A percentile compares a stretch with the other conserved stretches of the same genome.
These are phyloP conservation scores for Emydura subglobosa DNA, from an alignment of 2,113 vertebrate species.

Conservation along the genomic window DNA sequence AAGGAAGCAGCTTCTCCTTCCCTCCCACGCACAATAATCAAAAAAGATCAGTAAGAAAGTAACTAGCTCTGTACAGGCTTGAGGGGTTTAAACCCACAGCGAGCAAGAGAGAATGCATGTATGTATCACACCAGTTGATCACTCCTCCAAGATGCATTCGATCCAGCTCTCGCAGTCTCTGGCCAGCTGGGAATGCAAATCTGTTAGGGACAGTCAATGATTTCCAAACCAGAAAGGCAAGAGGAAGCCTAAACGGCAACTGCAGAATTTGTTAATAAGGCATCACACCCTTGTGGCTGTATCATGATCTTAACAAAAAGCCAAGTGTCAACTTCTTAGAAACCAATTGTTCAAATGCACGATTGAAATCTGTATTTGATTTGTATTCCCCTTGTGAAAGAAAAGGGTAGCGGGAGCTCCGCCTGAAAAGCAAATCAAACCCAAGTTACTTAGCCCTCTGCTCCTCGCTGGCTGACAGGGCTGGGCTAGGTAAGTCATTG, in stretches of 20 bases:
- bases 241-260: background rate
- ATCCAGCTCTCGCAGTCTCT: background rate
- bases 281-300: rapidly evolving
- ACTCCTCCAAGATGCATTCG: background rate
- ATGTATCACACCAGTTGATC: background rate
- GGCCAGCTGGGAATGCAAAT: rapidly evolving
- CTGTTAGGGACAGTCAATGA: rapidly evolving
- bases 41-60: background rate
- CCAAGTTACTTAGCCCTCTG: rapidly evolving
- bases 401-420: background rate
- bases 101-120: background rate
- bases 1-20: background rate
- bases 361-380: rapidly evolving
- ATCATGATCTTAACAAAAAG: conserved; percentile 19
- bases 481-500: background rate
- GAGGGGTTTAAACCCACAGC: background rate
- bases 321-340: background rate
- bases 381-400: background rate
- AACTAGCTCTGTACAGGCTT: background rate
- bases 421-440: background rate
- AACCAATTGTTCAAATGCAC: background rate
- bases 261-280: background rate
- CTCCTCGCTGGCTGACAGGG: background rate
- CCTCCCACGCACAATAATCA: background rate
- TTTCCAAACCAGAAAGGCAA: background rate